Percentiles rank a stretch among this genome's conserved stretches.
Evolutionary conservation across 2,797 vertebrate genomes (phyloP).

Genomic region (Ispidina picta): DNA sequence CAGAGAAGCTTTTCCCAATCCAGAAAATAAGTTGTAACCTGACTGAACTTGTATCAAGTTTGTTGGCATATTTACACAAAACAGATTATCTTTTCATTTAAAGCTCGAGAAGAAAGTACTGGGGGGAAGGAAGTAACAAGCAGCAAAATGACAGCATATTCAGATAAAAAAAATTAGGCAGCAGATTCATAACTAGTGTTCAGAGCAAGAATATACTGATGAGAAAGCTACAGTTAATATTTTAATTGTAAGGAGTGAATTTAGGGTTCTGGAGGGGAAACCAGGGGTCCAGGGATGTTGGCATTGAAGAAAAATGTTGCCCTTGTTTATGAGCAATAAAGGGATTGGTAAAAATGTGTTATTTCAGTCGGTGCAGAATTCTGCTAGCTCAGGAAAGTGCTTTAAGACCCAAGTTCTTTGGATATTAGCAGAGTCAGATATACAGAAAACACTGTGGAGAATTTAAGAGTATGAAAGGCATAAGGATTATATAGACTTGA

Average conservation of each 20-base stretch:
- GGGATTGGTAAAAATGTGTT: constrained; percentile 8
- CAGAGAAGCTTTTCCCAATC: neutral
- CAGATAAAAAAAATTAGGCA: neutral
- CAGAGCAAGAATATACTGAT: neutral
- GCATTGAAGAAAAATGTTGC: neutral
- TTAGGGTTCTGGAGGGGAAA: neutral
- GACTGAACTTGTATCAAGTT: neutral
- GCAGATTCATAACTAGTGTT: neutral
- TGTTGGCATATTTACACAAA: neutral
- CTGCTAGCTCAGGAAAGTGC: neutral
- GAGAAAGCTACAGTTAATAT: neutral
- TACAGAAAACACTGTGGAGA: constrained; percentile 56
- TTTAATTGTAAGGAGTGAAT: neutral
- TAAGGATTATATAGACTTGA: constrained; percentile 75
- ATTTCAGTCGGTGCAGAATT: constrained; percentile 37
- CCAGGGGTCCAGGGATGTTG: fast-evolving
- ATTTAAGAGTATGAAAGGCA: constrained; percentile 73
- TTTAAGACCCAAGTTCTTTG: neutral
- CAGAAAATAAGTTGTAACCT: neutral
- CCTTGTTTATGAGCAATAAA: neutral
- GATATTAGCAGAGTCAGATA: constrained; percentile 51
- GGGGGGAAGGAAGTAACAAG: neutral
- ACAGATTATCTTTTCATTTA: neutral
- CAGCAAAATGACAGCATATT: neutral
- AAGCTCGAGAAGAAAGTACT: neutral